Evolutionary conservation across 64 coral and sea anemone genomes (phyloP).

Genomic region (Stylophora pistillata): DNA sequence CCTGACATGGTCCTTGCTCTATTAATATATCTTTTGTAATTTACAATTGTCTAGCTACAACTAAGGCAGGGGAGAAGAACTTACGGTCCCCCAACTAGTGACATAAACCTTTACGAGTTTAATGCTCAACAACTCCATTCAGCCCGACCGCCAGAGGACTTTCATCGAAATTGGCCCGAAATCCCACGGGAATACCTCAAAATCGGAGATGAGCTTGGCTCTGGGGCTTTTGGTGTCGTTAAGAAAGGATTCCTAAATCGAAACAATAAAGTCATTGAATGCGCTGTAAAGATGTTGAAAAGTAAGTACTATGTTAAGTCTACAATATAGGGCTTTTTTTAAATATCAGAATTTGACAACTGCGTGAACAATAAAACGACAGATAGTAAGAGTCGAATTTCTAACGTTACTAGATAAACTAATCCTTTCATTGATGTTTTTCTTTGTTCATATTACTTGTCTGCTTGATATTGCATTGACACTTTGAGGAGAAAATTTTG

Average conservation of each 20-base stretch:
- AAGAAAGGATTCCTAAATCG: slow-evolving; percentile 76
- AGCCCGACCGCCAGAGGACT: neutral
- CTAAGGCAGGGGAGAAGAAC: neutral
- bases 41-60: neutral
- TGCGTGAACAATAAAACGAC: no score
- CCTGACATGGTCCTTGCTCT: no score
- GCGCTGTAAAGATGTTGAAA: slow-evolving; percentile 88
- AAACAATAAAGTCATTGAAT: slow-evolving; percentile 41
- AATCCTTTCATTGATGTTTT: no score
- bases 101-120: neutral
- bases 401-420: no score
- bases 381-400: no score
- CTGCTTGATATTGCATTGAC: no score
- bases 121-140: neutral
- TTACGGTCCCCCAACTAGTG: neutral
- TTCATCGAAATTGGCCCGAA: slow-evolving; percentile 67
- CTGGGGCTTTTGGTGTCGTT: slow-evolving; percentile 84
- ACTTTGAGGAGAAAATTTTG: no score
- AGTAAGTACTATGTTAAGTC: slow-evolving; percentile 10
- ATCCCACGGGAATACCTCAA: slow-evolving; percentile 64
- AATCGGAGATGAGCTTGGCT: slow-evolving; percentile 55
- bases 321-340: no score
- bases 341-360: no score
- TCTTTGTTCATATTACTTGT: no score
- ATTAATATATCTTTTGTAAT: neutral